Conservation (phyloP, 2,797 vertebrate genomes). For the Leuciscus waleckii region DNA sequence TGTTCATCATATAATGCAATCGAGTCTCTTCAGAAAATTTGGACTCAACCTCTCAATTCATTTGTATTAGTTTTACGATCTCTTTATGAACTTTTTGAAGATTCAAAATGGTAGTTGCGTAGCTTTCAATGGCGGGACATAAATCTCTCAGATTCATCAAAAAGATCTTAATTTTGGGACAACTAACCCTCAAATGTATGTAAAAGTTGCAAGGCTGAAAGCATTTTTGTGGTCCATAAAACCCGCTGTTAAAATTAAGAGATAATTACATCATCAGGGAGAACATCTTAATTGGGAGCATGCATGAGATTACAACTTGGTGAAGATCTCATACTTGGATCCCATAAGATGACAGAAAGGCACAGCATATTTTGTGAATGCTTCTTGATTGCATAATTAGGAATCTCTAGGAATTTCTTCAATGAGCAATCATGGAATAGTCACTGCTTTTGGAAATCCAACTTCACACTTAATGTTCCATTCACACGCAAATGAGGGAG, state of each 20-base stretch:
- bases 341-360: neutral
- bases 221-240: constrained; percentile 5
- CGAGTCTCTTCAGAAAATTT: too few relatives aligned
- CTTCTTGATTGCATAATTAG: constrained; percentile 20
- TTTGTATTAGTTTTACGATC: too few relatives aligned
- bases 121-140: too few relatives aligned
- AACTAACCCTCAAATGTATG: neutral
- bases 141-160: too few relatives aligned
- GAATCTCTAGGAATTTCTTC: constrained; percentile 10
- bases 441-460: neutral
- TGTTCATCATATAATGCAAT: too few relatives aligned
- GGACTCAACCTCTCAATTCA: too few relatives aligned
- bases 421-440: constrained; percentile 31
- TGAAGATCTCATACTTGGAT: neutral
- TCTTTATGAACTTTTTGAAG: too few relatives aligned
- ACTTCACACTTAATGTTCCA: neutral
- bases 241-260: neutral
- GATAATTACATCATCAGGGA: constrained; percentile 12
- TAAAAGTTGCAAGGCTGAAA: neutral
- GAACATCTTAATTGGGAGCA: constrained; percentile 7
- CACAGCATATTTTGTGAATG: constrained; percentile 12
- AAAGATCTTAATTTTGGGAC: too few relatives aligned
- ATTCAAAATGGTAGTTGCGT: too few relatives aligned
- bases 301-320: neutral
- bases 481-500: neutral